Percentiles rank a stretch among this genome's conserved stretches.
These are phyloP conservation scores for Zaprionus kolodkinae DNA, from an alignment of 1,140 invertebrate genomes.

Conservation along the genomic window DNA sequence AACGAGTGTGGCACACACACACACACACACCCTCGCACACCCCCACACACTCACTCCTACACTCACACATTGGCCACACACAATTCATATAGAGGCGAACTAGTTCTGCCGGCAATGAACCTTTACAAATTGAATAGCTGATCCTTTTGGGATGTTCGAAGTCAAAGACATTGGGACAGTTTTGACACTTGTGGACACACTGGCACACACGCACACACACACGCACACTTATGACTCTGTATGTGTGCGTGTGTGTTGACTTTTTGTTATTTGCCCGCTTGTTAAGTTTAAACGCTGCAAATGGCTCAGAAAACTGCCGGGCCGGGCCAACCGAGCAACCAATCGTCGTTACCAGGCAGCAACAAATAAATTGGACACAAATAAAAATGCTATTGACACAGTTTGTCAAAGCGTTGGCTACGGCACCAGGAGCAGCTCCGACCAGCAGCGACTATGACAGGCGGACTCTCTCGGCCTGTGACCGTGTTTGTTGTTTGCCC, in stretches of 20 bases:
- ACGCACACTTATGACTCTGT: conserved; percentile 30
- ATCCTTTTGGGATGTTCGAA: conserved; percentile 52
- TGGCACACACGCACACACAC: conserved; percentile 9
- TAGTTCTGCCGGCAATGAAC: conserved; percentile 38
- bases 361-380: conserved; percentile 75
- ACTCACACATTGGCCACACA: conserved; percentile 7
- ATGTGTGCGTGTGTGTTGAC: conserved; percentile 63
- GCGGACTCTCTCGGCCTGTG: neutral
- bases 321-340: conserved; percentile 30
- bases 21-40: neutral
- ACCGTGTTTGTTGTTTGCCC: conserved; percentile 59
- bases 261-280: conserved; percentile 81
- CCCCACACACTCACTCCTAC: neutral
- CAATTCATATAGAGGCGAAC: conserved; percentile 27
- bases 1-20: conserved; percentile 36
- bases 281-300: conserved; percentile 82
- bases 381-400: conserved; percentile 84
- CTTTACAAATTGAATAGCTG: conserved; percentile 61
- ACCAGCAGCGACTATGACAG: neutral
- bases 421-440: neutral
- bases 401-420: conserved; percentile 70
- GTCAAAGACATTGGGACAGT: conserved; percentile 29
- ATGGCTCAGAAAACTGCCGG: conserved; percentile 80
- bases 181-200: conserved; percentile 39
- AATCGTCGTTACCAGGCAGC: conserved; percentile 54